Percentiles rank a stretch among this genome's conserved stretches.
Evolutionary conservation across 1,140 invertebrate genomes (phyloP).

Genomic region (Calliphora vicina): DNA sequence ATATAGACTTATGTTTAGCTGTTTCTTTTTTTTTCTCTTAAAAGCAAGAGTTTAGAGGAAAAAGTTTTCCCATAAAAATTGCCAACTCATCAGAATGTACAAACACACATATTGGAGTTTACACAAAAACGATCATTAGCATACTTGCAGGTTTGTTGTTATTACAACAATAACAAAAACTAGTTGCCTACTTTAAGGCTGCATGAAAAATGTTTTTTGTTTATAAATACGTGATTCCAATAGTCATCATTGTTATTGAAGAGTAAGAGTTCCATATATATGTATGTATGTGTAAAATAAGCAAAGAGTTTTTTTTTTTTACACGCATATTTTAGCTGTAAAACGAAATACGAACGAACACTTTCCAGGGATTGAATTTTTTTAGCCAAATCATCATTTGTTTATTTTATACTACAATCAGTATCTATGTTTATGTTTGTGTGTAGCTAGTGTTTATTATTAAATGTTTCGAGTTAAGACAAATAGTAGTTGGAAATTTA

Average conservation of each 20-base stretch:
- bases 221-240: not conserved
- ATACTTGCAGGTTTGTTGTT: conserved; percentile 24
- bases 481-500: conserved; percentile 5
- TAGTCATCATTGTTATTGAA: not conserved
- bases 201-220: not conserved
- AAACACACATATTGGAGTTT: not conserved
- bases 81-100: conserved; percentile 22
- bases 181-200: conserved; percentile 15
- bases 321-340: not conserved
- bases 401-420: not conserved
- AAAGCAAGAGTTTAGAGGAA: not conserved
- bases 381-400: conserved; percentile 8
- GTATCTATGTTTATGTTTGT: not conserved
- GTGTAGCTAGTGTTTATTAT: not conserved
- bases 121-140: conserved; percentile 23
- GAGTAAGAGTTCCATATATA: not conserved
- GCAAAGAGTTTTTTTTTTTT: too few relatives aligned
- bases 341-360: not conserved
- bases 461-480: not conserved
- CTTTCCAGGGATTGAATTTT: not conserved
- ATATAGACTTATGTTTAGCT: not conserved
- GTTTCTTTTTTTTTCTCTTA: not conserved
- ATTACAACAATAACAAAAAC: not conserved
- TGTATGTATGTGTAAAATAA: not conserved
- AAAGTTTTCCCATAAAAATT: conserved; percentile 25